Base-by-base conservation (phyloP, 2,113 vertebrate genomes). In the Cryptotis parvus region DNA sequence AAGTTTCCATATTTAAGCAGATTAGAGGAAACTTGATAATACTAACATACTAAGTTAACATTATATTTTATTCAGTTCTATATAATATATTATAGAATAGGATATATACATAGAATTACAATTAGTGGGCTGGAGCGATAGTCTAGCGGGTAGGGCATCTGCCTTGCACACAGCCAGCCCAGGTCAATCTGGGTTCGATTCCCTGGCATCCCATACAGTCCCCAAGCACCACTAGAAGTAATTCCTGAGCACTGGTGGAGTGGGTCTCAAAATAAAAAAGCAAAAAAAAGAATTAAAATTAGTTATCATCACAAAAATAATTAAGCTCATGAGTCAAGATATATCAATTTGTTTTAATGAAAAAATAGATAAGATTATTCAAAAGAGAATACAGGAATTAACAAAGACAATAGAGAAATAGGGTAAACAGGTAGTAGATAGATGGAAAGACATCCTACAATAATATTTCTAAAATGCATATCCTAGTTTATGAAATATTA, bases 381-480 rank as follows among this genome's bases (percentile, higher is more conserved):
- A 63, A 90, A 87, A 82, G n/a, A 79, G 5, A 87, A 61, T 41
- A 45, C 18, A 82, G 55, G 76, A 82, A 82, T 41, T 89, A 80
- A 52, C 37, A 72, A 8, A 55, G 18, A 20, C 20, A 55, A 15
- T 65, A 65, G 6, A 11, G 14, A 69, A 39, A 33, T 61, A 49
- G 52, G 52, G 11, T 39, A 63, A 41, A 45, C 7, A 26, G 61
- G 24, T 6, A 20, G 27, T 20, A 27, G 22, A 58, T 77, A 4
- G 41, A 82, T 39, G n/a, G 9, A 58, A 11, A 35, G n/a, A 45
- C 68, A 55, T 55, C 18, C 20, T 65, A 26, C 24, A 65, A 26
- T 65, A 29, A 65, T 37, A 81, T 68, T 73, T 90, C 66, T 31
- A 58, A 76, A 43, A 61, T 68, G 52, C 7, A 70, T 33, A 90